Base-by-base conservation (phyloP, 1,140 invertebrate genomes). In the Eubasilissa regina region DNA sequence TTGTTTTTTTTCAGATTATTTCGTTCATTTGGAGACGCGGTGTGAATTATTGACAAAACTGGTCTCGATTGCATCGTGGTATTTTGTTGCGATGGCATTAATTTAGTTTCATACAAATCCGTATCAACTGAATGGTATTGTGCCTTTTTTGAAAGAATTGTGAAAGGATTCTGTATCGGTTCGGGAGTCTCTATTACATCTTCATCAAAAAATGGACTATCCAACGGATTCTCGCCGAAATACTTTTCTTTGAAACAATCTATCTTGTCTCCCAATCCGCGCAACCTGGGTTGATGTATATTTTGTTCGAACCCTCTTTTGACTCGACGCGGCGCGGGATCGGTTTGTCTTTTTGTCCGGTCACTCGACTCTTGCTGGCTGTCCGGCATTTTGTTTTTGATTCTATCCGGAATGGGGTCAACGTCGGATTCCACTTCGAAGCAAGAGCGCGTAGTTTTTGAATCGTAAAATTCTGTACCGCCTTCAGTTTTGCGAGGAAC, bases 141-240 rank as follows among this genome's bases (percentile, higher is more conserved):
- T n/a, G 53, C 6, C 53, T 55, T 55, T 55, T 55, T 55, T 55
- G 4, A 55, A 8, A 15, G 53, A 55, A 15, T 13, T 55, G 53
- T 11, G 43, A 73, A 75, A 56, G 86, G 85, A 6, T 77, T 60
- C 9, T 80, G 81, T 9, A 89, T 77, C 15, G 87, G 87, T 83
- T 87, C 85, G 13, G 88, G 88, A 58, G 85, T 82, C 11, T 85
- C 81, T 70, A 89, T 88, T 19, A 85, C 81, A 13, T 90, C 87
- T 86, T 95, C 93, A 70, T 89, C 86, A 85, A 95, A 95, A 79
- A 95, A 87, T 0, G 94, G 94, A 89, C 91, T 95, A 82, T 95
- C 94, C 68, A 95, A 85, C 3, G 94, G 94, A 86, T 94, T 90
- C 58, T 90, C 86, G 53, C 93, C 94, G 84, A 95, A 95, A 87